phyloP scores from a whole-genome alignment of 2,888 invertebrate species.

The Drosophila pseudotalamancana region DNA sequence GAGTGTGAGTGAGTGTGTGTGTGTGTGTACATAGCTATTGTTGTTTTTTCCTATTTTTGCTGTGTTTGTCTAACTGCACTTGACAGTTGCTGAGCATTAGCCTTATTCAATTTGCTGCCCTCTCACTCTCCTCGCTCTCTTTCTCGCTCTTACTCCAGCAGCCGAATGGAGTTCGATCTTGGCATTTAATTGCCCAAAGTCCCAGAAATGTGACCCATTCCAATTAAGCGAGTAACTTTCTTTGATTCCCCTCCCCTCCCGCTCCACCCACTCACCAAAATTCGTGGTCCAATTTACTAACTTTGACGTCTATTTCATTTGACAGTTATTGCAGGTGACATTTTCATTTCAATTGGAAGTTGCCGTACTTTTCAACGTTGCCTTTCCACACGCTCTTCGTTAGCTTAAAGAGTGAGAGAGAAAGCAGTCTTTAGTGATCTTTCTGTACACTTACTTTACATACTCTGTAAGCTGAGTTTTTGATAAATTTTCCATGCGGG shows the following conservation, averaged over 20 bases:
- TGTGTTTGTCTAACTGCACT: conserved; percentile 75
- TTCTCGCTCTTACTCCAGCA: neutral
- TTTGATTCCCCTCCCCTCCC: conserved; percentile 32
- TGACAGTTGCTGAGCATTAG: conserved; percentile 78
- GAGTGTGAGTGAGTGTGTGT: conserved; percentile 14
- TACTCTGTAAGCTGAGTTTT: neutral
- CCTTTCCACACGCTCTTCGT: neutral
- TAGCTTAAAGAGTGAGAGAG: too few relatives aligned
- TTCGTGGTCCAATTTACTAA: conserved; percentile 4
- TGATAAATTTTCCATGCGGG: too few relatives aligned
- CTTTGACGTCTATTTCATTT: conserved; percentile 46
- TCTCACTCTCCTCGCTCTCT: neutral
- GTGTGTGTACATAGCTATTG: conserved; percentile 4
- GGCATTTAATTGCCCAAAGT: conserved; percentile 66
- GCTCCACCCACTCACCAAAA: neutral
- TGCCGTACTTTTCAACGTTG: neutral
- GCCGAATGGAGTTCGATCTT: conserved; percentile 45
- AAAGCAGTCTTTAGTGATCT: too few relatives aligned
- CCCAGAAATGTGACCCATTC: conserved; percentile 37
- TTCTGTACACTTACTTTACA: too few relatives aligned
- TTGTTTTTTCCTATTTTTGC: conserved; percentile 40
- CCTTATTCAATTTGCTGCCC: conserved; percentile 70
- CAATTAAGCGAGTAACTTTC: conserved; percentile 55
- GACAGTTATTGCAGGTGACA: conserved; percentile 55
- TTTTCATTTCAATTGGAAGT: neutral